phyloP scores from a whole-genome alignment of 2,888 invertebrate genomes.

The Lepidochitona cinerea region DNA sequence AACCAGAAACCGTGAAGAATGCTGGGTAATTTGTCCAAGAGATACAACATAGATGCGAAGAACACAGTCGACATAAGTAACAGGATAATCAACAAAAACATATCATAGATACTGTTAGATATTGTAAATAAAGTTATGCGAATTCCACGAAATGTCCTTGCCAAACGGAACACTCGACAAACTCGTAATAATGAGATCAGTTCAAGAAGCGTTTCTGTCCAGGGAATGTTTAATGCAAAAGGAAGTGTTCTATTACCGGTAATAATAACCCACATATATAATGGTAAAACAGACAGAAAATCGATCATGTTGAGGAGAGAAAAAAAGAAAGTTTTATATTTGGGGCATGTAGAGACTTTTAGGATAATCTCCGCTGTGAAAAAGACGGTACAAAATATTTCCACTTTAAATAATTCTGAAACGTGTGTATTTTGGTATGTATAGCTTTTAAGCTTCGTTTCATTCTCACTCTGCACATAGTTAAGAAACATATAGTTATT shows the following conservation, averaged over 20 bases:
- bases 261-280: conserved; percentile 43
- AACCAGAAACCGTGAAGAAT: conserved; percentile 31
- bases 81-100: not conserved
- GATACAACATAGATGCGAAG: not conserved
- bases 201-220: conserved; percentile 44
- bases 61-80: not conserved
- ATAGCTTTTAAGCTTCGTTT: no score
- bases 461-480: no score
- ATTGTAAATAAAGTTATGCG: conserved; percentile 44
- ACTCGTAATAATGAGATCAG: conserved; percentile 50
- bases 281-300: conserved; percentile 41
- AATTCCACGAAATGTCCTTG: conserved; percentile 52
- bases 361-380: conserved; percentile 52
- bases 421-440: no score
- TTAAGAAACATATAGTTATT: no score
- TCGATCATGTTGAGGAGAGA: conserved; percentile 50
- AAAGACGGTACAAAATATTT: conserved; percentile 28
- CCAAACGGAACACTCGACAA: conserved; percentile 50
- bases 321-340: conserved; percentile 31
- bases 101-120: conserved; percentile 17
- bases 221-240: conserved; percentile 40
- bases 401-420: not conserved
- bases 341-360: conserved; percentile 41
- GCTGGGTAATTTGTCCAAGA: conserved; percentile 7
- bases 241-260: conserved; percentile 32